Conservation (phyloP, 2,888 invertebrate genomes). For the Phytoseiulus persimilis region DNA sequence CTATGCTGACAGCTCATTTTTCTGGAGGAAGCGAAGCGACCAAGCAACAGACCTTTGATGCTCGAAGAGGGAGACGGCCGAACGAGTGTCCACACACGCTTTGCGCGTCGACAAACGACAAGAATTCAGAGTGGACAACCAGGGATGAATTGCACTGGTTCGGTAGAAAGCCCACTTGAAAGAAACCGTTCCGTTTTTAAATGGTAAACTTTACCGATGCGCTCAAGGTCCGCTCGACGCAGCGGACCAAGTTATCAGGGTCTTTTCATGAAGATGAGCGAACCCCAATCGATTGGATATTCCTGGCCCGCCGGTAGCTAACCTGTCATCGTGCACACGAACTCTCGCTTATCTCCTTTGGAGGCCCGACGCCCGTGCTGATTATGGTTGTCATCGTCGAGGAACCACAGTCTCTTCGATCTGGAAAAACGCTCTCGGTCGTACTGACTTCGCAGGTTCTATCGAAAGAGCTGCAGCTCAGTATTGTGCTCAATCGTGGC, state of each 20-base stretch:
- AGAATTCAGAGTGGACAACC: conserved; percentile 1
- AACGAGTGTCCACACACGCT: neutral
- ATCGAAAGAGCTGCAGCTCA: no score
- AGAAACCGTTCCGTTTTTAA: neutral
- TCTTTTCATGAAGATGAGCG: no score
- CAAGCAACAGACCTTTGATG: neutral
- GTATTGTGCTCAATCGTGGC: no score
- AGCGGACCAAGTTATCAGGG: no score
- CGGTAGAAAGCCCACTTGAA: neutral
- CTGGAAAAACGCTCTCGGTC: neutral
- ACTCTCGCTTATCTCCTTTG: neutral
- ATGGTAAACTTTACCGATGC: neutral
- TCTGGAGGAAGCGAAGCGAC: no score
- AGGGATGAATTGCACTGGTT: conserved; percentile 11
- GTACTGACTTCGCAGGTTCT: no score
- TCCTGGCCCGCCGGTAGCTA: neutral
- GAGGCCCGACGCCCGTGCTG: conserved; percentile 7
- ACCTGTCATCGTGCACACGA: conserved; percentile 31
- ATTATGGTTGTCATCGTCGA: conserved; percentile 8
- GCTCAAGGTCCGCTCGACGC: neutral
- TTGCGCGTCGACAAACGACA: conserved; percentile 20
- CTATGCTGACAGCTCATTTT: neutral
- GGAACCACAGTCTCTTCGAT: conserved; percentile 24
- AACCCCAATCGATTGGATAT: no score
- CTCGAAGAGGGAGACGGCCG: neutral